Evolutionary conservation across 2,113 vertebrate genomes (phyloP).

Genomic region (Sinosuthora webbiana): DNA sequence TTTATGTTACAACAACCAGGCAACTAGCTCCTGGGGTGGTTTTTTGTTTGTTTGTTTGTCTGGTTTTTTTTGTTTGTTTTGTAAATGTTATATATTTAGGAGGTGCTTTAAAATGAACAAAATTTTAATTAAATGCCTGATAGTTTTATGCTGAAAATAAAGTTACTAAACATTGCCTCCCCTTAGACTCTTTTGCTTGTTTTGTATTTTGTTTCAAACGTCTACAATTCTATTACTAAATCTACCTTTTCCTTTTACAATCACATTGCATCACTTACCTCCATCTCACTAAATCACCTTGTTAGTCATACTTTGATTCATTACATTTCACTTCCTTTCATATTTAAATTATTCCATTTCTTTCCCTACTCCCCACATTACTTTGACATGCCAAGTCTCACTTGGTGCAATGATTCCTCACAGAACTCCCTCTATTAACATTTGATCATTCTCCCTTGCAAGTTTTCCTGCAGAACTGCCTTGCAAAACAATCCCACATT

Average conservation of each 20-base stretch:
- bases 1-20: background rate
- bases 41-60: background rate
- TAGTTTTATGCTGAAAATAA: background rate
- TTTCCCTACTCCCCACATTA: background rate
- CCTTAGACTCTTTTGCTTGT: background rate
- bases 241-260: background rate
- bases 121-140: background rate
- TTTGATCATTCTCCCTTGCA: background rate
- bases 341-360: conserved; percentile 36
- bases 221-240: background rate
- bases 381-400: background rate
- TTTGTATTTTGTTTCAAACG: background rate
- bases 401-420: background rate
- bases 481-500: background rate
- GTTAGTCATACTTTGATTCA: conserved; percentile 53
- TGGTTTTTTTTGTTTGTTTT: background rate
- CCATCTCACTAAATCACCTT: background rate
- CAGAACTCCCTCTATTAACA: background rate
- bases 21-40: background rate
- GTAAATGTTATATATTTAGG: background rate
- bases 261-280: background rate
- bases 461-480: conserved; percentile 1
- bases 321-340: conserved; percentile 36
- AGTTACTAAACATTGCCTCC: background rate
- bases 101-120: background rate